Evolutionary conservation across 2,888 invertebrate species (phyloP).

Genomic region (Drosophila kambysellisi): DNA sequence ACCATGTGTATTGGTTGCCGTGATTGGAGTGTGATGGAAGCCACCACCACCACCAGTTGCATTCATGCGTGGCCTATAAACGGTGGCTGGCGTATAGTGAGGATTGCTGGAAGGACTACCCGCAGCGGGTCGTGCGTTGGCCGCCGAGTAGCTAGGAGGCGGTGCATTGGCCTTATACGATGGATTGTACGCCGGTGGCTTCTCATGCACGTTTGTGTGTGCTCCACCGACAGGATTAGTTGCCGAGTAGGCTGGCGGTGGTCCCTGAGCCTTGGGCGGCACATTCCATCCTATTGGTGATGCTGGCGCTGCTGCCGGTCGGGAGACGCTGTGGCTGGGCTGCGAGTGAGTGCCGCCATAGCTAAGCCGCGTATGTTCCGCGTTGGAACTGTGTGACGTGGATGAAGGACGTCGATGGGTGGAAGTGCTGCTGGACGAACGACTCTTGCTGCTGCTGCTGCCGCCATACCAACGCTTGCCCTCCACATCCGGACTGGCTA

Average conservation of each 20-base stretch:
- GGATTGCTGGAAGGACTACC: slow-evolving; percentile 14
- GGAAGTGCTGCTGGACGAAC: slow-evolving; percentile 46
- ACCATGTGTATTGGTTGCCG: slow-evolving; percentile 73
- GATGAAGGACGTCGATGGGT: slow-evolving; percentile 44
- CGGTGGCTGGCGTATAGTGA: slow-evolving; percentile 66
- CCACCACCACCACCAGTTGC: slow-evolving; percentile 66
- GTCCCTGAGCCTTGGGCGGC: slow-evolving; percentile 79
- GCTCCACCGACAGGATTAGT: slow-evolving; percentile 82
- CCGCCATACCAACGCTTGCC: slow-evolving; percentile 70
- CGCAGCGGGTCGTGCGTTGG: slow-evolving; percentile 49
- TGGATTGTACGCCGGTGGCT: slow-evolving; percentile 82
- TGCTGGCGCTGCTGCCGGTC: slow-evolving; percentile 54
- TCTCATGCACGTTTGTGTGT: slow-evolving; percentile 81
- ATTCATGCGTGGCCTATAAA: slow-evolving; percentile 71
- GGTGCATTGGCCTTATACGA: slow-evolving; percentile 74
- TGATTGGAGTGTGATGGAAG: slow-evolving; percentile 73
- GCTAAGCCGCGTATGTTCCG: slow-evolving; percentile 63
- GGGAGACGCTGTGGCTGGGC: slow-evolving; percentile 20
- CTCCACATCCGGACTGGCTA: slow-evolving; percentile 56
- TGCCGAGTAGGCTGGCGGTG: slow-evolving; percentile 83
- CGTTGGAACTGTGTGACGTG: slow-evolving; percentile 27
- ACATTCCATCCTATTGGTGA: slow-evolving; percentile 84
- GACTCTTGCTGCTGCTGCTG: slow-evolving; percentile 63
- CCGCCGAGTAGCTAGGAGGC: slow-evolving; percentile 77
- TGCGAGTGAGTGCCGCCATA: slow-evolving; percentile 65